A percentile compares a stretch with the other conserved stretches of the same genome.
These are phyloP conservation scores for Eospalax fontanierii DNA, from an alignment of 2,797 vertebrate species.

Conservation along the genomic window DNA sequence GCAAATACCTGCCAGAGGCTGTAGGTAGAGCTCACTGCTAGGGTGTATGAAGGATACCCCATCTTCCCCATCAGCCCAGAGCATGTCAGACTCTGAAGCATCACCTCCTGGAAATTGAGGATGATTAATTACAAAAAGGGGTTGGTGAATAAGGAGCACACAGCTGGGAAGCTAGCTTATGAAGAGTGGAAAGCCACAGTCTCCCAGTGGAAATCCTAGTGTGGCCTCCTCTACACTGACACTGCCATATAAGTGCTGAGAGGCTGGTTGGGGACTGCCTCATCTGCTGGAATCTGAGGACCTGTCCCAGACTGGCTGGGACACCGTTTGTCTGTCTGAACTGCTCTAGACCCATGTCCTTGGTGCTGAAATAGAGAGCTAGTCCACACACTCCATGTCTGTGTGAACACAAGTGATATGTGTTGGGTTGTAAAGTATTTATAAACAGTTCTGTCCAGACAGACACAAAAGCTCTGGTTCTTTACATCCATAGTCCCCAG, in stretches of 20 bases:
- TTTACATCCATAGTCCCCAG: neutral
- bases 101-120: constrained; percentile 91
- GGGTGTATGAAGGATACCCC: constrained; percentile 95
- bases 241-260: neutral
- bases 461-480: neutral
- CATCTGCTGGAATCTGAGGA: neutral
- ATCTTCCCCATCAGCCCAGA: constrained; percentile 93
- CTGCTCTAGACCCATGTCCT: neutral
- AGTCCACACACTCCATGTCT: constrained; percentile 42
- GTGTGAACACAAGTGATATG: neutral
- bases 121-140: constrained; percentile 27
- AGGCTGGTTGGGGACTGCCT: neutral
- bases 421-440: neutral
- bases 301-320: neutral
- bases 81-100: constrained; percentile 91
- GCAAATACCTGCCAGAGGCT: constrained; percentile 94
- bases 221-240: neutral
- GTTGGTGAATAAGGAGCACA: neutral
- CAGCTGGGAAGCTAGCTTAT: neutral
- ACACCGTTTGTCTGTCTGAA: neutral
- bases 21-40: constrained; percentile 94
- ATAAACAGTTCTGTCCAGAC: neutral
- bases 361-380: neutral
- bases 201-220: neutral
- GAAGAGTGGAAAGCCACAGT: neutral